A percentile compares a stretch with the other conserved stretches of the same genome.
phyloP scores from a whole-genome alignment of 2,888 invertebrate species.

The Anticlea derivata region DNA sequence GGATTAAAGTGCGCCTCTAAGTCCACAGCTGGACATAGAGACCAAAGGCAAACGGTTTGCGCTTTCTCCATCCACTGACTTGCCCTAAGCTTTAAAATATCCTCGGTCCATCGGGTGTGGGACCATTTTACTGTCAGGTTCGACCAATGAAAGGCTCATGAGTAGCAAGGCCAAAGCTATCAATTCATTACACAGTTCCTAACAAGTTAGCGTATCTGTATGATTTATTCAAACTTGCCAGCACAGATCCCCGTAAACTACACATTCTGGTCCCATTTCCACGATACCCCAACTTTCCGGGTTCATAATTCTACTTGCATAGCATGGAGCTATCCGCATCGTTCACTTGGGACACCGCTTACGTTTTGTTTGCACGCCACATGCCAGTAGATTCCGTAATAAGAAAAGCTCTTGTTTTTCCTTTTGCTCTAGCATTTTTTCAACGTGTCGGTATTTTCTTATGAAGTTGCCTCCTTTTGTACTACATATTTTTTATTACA shows the following conservation, averaged over 20 bases:
- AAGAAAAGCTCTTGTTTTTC: constrained; percentile 8
- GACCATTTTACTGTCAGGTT: no score
- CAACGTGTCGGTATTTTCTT: neutral
- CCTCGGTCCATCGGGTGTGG: no score
- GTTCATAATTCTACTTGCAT: constrained; percentile 35
- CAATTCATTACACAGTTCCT: constrained; percentile 12
- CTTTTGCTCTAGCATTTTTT: constrained; percentile 1
- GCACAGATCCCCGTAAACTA: constrained; percentile 19
- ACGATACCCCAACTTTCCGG: constrained; percentile 26
- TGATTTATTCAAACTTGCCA: constrained; percentile 26
- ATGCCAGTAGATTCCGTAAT: constrained; percentile 22
- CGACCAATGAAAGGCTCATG: no score
- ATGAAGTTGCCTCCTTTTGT: neutral
- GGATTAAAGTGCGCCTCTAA: no score
- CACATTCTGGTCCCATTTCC: constrained; percentile 25
- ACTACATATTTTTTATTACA: no score
- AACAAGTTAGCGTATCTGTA: constrained; percentile 24
- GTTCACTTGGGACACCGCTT: constrained; percentile 27
- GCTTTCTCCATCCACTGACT: no score
- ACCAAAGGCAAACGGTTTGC: no score
- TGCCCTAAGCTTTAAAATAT: no score
- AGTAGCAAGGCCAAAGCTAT: neutral
- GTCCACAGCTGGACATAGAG: no score
- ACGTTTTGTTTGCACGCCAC: constrained; percentile 36
- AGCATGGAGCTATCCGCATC: constrained; percentile 21